phyloP scores from a whole-genome alignment of 2,797 vertebrate genomes.

The Valencia hispanica region DNA sequence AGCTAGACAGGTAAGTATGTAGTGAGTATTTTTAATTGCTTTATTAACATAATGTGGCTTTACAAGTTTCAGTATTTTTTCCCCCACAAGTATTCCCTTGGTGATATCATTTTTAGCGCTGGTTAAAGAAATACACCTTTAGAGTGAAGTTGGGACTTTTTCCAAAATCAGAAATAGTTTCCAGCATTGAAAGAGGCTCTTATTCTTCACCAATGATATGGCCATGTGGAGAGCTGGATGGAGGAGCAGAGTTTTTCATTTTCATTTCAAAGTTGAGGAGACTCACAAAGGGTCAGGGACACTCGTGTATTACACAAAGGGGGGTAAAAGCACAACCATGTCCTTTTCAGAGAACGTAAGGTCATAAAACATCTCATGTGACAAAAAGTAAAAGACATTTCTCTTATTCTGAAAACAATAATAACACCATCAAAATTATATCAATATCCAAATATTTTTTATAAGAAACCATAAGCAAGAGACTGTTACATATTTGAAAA shows the following conservation, averaged over 20 bases:
- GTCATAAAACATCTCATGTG: neutral
- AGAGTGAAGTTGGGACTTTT: neutral
- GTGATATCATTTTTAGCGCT: neutral
- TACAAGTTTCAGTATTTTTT: neutral
- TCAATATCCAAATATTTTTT: neutral
- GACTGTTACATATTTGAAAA: neutral
- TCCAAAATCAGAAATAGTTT: neutral
- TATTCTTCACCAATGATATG: constrained; percentile 1
- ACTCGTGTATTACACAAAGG: neutral
- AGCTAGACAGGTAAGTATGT: neutral
- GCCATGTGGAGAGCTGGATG: neutral
- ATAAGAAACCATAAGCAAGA: neutral
- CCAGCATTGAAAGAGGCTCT: neutral
- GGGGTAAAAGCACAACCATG: neutral
- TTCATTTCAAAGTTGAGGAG: neutral
- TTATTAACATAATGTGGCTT: neutral
- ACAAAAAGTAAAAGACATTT: neutral
- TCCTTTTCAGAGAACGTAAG: neutral
- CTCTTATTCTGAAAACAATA: neutral
- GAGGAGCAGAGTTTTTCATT: neutral
- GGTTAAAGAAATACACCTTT: neutral
- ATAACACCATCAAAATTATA: neutral
- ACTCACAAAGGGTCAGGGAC: constrained; percentile 5
- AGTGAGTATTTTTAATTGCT: neutral
- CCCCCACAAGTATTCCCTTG: neutral